These are phyloP conservation scores for Centropyge bicolor DNA, from an alignment of 2,797 vertebrate species.

Conservation along the genomic window DNA sequence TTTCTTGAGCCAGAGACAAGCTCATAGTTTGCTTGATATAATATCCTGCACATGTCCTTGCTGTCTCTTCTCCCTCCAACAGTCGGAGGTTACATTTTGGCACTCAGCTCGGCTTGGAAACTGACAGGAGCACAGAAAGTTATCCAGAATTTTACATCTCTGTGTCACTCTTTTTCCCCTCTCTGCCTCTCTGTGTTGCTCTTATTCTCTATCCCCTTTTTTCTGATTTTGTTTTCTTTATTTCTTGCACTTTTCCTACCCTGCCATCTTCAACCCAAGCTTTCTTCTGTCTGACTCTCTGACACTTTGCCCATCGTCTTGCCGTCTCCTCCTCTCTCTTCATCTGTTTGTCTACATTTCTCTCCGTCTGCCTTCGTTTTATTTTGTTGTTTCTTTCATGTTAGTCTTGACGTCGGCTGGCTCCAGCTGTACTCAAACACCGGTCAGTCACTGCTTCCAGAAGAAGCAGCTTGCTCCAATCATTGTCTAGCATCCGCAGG, in stretches of 20 bases:
- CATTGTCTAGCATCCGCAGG: conserved; percentile 37
- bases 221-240: background rate
- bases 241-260: background rate
- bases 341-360: conserved; percentile 36
- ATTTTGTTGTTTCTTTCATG: conserved; percentile 14
- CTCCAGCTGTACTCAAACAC: conserved; percentile 32
- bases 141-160: conserved; percentile 37
- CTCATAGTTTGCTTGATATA: conserved; percentile 62
- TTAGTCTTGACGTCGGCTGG: conserved; percentile 19
- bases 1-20: conserved; percentile 50
- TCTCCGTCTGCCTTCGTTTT: conserved; percentile 2
- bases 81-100: conserved; percentile 67
- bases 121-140: conserved; percentile 41
- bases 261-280: background rate
- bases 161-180: background rate
- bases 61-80: conserved; percentile 52
- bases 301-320: background rate
- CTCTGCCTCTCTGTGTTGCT: conserved; percentile 5
- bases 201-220: background rate
- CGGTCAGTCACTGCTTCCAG: conserved; percentile 58
- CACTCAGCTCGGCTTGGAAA: conserved; percentile 52
- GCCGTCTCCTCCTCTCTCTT: conserved; percentile 2
- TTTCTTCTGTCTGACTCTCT: background rate
- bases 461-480: conserved; percentile 50
- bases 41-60: conserved; percentile 67